phyloP scores from a whole-genome alignment of 2,113 vertebrate species.

The Erythrolamprus reginae region DNA sequence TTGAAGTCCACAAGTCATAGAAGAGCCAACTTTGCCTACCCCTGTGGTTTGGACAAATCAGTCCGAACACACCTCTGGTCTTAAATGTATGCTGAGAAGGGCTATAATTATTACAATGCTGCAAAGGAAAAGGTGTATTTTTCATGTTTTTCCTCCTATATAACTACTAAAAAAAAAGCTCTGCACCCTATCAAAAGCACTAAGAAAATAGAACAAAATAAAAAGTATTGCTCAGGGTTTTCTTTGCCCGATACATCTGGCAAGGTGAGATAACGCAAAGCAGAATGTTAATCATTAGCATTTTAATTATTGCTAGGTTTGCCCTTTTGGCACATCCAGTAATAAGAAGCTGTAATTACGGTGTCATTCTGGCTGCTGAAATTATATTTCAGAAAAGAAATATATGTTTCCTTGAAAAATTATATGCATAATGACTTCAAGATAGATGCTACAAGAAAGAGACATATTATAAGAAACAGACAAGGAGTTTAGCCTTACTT shows the following conservation, averaged over 20 bases:
- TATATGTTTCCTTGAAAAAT: neutral
- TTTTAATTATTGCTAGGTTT: neutral
- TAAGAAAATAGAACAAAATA: neutral
- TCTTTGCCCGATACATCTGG: neutral
- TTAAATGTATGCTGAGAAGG: neutral
- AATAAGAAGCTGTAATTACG: neutral
- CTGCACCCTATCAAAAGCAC: neutral
- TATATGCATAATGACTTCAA: neutral
- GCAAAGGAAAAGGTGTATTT: neutral
- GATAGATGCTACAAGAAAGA: accelerated
- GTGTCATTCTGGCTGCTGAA: neutral
- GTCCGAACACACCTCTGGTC: neutral
- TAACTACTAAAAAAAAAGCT: neutral
- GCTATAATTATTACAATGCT: neutral
- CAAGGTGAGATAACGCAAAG: neutral
- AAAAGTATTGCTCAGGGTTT: neutral
- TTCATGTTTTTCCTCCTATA: neutral
- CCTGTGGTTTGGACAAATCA: too few relatives aligned
- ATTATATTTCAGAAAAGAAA: neutral
- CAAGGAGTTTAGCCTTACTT: slow-evolving; percentile 63
- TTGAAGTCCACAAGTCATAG: too few relatives aligned
- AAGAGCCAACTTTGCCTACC: too few relatives aligned
- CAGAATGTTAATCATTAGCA: neutral
- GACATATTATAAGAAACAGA: neutral
- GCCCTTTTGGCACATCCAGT: neutral